Evolutionary conservation across 2,888 invertebrate genomes (phyloP), one percentile per base, ranked within the genome.

Genomic region (Oithona nana): DNA sequence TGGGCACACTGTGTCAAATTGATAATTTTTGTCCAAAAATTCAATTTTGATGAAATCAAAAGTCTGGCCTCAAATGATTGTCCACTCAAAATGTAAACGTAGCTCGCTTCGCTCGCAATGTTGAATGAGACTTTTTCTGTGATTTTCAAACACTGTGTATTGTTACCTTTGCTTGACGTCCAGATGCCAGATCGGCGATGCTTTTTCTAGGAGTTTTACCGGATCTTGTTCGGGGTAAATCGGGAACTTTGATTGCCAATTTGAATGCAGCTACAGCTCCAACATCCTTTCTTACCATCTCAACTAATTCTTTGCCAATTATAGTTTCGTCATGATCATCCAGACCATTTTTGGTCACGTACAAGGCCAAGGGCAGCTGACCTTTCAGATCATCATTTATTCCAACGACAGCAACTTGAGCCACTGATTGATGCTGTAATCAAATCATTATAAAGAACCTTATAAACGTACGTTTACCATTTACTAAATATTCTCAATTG

Each of bases 201-300:
- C 87, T 83, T 70, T 87, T 88, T 39, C 93, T 78, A 28, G 87
- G 76, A n/a, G 80, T 80, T 74, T 84, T 84, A 29, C 88, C 88
- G 1, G 92, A 92, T 60, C 93, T 79, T 0, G 93, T 94, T 64
- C 88, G 80, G 0, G 94, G 94, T 51, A 94, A 73, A 0, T 81
- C 86, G 20, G 80, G 80, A 0, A 94, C 88, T 0, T 86, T 79
- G 0, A 83, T 81, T 0, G 85, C 85, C 66, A 84, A 76, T 66
- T 84, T 82, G 72, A 94, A 89, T 0, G 88, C 82, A 1, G 93
- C 92, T 6, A 94, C 90, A 0, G 93, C 89, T 0, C 89, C 89
- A 59, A 89, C 82, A 50, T 81, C 71, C 56, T 79, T 77, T 65
- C 84, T 72, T 0, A 84, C 82, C 71, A 77, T 75, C 22, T 72